Percentiles rank a stretch among this genome's conserved stretches.
These are phyloP conservation scores for Invenusta paracnida DNA, from an alignment of 2,888 invertebrate genomes.

Conservation along the genomic window DNA sequence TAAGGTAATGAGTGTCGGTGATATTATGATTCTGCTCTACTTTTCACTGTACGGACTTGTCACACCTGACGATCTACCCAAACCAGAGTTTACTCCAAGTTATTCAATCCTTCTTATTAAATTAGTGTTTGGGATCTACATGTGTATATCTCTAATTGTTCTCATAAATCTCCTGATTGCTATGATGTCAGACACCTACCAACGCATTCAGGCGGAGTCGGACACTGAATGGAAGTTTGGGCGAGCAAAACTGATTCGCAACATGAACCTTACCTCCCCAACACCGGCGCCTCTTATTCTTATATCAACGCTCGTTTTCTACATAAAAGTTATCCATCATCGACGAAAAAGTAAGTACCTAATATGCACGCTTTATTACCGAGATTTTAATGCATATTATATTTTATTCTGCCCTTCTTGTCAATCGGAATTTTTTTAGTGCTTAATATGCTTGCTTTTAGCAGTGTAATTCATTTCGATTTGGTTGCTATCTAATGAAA, in stretches of 20 bases:
- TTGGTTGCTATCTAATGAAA: too few relatives aligned
- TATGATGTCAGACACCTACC: slow-evolving; percentile 99
- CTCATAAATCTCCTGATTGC: slow-evolving; percentile 97
- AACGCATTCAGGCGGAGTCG: slow-evolving; percentile 96
- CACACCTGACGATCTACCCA: slow-evolving; percentile 65
- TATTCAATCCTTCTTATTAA: slow-evolving; percentile 61
- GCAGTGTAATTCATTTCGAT: too few relatives aligned
- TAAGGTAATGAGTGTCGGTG: slow-evolving; percentile 57
- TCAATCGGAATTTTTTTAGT: too few relatives aligned
- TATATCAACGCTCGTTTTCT: slow-evolving; percentile 69
- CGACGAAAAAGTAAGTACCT: slow-evolving; percentile 12
- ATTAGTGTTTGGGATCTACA: slow-evolving; percentile 84
- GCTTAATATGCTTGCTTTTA: too few relatives aligned
- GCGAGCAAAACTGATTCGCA: slow-evolving; percentile 89
- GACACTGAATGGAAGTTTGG: slow-evolving; percentile 99
- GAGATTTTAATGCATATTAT: too few relatives aligned
- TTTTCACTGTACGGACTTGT: slow-evolving; percentile 93
- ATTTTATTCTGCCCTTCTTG: too few relatives aligned
- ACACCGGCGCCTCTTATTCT: slow-evolving; percentile 96
- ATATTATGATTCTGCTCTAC: slow-evolving; percentile 93
- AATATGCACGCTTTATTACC: background rate
- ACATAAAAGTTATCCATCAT: slow-evolving; percentile 51
- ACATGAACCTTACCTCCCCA: slow-evolving; percentile 93
- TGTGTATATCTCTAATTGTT: slow-evolving; percentile 94
- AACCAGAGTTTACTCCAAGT: slow-evolving; percentile 61